Percentiles rank a stretch among this genome's conserved stretches.
phyloP scores from a whole-genome alignment of 2,888 invertebrate species.

The Hymenopus coronatus region DNA sequence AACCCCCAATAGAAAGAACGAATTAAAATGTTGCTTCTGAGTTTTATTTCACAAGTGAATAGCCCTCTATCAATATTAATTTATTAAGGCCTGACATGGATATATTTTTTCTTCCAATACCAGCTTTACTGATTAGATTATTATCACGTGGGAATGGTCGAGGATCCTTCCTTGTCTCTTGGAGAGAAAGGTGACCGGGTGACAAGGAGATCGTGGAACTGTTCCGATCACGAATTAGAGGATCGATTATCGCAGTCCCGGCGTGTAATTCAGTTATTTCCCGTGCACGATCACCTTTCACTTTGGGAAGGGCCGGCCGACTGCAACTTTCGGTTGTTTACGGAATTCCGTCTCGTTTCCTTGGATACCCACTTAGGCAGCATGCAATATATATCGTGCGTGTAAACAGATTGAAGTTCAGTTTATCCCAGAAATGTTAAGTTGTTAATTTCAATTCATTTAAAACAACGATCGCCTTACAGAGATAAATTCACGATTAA shows the following conservation, averaged over 20 bases:
- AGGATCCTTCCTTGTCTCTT: neutral
- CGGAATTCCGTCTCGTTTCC: neutral
- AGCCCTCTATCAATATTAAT: no score
- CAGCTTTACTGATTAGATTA: neutral
- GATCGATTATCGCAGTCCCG: neutral
- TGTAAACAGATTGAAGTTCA: no score
- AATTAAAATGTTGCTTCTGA: no score
- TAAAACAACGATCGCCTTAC: no score
- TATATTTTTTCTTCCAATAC: neutral
- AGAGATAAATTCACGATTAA: no score
- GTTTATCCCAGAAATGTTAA: no score
- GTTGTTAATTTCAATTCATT: no score
- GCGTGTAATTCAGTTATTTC: neutral
- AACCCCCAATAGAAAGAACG: no score
- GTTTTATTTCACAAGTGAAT: no score
- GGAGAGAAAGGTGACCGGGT: neutral
- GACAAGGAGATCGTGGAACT: neutral
- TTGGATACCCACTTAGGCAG: no score
- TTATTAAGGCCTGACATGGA: neutral
- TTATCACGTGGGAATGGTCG: neutral
- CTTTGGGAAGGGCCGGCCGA: neutral
- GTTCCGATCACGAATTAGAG: neutral
- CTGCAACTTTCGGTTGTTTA: neutral
- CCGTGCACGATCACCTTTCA: neutral
- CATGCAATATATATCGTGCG: no score